Evolutionary conservation across 2,113 vertebrate species (phyloP).

Genomic region (Phodopus roborovskii): DNA sequence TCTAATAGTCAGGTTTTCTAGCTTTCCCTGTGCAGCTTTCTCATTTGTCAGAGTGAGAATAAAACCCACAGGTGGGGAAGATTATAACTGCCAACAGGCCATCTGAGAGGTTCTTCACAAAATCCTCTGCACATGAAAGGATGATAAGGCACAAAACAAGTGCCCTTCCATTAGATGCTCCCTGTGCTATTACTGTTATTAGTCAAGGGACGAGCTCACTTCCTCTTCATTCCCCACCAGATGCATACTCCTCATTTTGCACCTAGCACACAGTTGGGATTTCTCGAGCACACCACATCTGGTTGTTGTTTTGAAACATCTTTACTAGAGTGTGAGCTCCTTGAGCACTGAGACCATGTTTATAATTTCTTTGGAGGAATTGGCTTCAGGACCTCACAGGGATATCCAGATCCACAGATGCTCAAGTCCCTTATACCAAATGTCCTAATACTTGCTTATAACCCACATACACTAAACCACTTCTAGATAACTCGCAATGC

Average conservation of each 20-base stretch:
- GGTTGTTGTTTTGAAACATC: not conserved
- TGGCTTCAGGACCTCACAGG: not conserved
- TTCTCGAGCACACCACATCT: not conserved
- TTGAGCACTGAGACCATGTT: not conserved
- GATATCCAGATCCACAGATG: not conserved
- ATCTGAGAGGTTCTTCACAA: not conserved
- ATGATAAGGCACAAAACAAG: not conserved
- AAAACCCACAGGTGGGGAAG: not conserved
- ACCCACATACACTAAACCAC: not conserved
- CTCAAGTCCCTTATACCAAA: not conserved
- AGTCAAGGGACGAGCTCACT: not conserved
- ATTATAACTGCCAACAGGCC: not conserved
- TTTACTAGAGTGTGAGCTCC: not conserved
- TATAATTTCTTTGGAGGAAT: not conserved
- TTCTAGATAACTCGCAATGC: not conserved
- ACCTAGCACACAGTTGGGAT: not conserved
- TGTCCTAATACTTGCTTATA: not conserved
- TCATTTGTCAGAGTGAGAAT: not conserved
- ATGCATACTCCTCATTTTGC: not conserved
- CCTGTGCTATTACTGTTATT: not conserved
- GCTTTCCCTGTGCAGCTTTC: not conserved
- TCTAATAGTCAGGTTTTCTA: not conserved
- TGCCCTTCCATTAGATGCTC: not conserved
- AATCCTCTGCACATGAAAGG: not conserved
- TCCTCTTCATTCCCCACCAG: not conserved